A percentile compares a stretch with the other conserved stretches of the same genome.
phyloP scores from a whole-genome alignment of 2,113 vertebrate genomes.

The Carettochelys insculpta region DNA sequence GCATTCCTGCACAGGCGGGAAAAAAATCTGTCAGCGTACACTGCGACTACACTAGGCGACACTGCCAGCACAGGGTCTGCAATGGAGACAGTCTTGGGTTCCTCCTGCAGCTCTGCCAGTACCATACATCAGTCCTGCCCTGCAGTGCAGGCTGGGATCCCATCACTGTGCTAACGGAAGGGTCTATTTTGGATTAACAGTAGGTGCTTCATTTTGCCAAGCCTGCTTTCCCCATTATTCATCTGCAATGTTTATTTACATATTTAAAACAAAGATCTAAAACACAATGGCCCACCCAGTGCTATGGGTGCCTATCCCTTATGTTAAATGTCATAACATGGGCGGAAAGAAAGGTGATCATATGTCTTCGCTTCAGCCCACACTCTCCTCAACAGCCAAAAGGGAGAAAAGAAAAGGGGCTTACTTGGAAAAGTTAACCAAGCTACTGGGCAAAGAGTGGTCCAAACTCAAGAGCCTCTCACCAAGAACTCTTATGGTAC shows the following conservation, averaged over 20 bases:
- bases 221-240: neutral
- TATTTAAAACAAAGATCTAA: neutral
- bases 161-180: neutral
- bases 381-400: neutral
- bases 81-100: neutral
- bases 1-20: neutral
- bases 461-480: neutral
- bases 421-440: accelerated
- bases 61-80: neutral
- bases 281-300: accelerated
- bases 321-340: neutral
- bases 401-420: accelerated
- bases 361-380: neutral
- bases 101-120: neutral
- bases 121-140: neutral
- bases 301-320: neutral
- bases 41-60: neutral
- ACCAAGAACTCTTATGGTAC: neutral
- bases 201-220: neutral
- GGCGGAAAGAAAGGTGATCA: neutral
- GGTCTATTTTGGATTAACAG: neutral
- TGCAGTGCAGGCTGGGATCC: neutral
- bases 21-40: neutral
- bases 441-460: neutral
- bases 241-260: neutral